A percentile compares a stretch with the other conserved stretches of the same genome.
phyloP scores from a whole-genome alignment of 2,888 invertebrate species.

The Himalopsyche japonica region DNA sequence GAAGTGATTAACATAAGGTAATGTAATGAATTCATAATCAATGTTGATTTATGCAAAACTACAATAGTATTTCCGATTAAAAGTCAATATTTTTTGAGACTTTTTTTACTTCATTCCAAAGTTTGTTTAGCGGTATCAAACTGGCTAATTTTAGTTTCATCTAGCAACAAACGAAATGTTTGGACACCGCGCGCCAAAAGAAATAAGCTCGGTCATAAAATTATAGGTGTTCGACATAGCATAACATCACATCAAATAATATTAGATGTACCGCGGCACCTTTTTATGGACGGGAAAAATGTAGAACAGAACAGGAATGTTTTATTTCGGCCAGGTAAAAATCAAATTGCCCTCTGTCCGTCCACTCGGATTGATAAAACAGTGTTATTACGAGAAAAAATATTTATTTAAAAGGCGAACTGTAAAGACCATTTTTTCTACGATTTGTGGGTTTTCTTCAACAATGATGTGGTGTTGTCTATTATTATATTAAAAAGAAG shows the following conservation, averaged over 20 bases:
- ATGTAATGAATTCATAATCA: too few species aligned
- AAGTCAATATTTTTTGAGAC: too few species aligned
- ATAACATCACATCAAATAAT: background rate
- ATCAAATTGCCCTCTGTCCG: constrained; percentile 27
- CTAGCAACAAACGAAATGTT: constrained; percentile 4
- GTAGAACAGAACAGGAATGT: constrained; percentile 21
- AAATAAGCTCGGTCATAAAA: constrained; percentile 37
- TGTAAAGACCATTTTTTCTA: constrained; percentile 18
- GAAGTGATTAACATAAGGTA: too few species aligned
- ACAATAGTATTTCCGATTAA: too few species aligned
- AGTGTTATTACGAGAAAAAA: constrained; percentile 40
- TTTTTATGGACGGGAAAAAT: constrained; percentile 28
- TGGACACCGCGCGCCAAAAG: constrained; percentile 8
- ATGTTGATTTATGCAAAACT: too few species aligned
- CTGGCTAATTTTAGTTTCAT: background rate
- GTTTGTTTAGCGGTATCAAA: background rate
- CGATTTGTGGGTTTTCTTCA: background rate
- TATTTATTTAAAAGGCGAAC: constrained; percentile 38
- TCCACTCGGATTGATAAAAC: constrained; percentile 38
- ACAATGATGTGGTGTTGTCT: background rate
- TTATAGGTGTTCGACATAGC: constrained; percentile 36
- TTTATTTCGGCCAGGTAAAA: constrained; percentile 24
- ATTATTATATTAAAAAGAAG: background rate
- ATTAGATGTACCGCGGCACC: constrained; percentile 39
- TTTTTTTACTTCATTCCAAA: background rate